A percentile compares a stretch with the other conserved stretches of the same genome.
Conservation (phyloP, 2,888 invertebrate species). For the Phortica okadai region DNA sequence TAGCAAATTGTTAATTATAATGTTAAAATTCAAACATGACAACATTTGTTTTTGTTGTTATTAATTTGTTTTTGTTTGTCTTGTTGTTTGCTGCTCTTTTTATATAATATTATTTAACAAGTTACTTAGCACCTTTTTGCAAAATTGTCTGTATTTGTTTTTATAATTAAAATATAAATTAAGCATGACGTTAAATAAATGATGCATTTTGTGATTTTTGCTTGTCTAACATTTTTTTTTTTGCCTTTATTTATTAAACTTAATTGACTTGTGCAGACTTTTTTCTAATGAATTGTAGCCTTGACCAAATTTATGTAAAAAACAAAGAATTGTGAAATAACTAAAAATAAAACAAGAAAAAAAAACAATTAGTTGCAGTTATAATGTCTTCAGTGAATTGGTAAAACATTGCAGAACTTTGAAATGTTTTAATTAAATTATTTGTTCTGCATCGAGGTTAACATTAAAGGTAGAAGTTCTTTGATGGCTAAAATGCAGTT, state of each 20-base stretch:
- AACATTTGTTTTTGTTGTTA: not conserved
- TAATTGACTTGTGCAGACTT: slow-evolving; percentile 12
- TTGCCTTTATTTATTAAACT: not conserved
- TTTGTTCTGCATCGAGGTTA: too few species aligned
- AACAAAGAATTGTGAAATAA: too few species aligned
- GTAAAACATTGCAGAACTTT: too few species aligned
- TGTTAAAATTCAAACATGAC: not conserved
- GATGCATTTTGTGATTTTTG: slow-evolving; percentile 40
- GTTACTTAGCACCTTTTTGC: slow-evolving; percentile 26
- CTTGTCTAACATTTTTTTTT: slow-evolving; percentile 10
- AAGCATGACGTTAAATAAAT: slow-evolving; percentile 54
- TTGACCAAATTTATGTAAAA: slow-evolving; percentile 39
- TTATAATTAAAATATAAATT: slow-evolving; percentile 56
- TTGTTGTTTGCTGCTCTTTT: not conserved
- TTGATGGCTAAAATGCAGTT: too few species aligned
- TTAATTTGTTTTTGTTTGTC: not conserved
- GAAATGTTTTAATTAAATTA: too few species aligned
- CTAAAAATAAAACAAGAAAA: too few species aligned
- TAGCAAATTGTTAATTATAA: too few species aligned
- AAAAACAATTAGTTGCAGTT: too few species aligned
- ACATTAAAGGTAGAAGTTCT: too few species aligned
- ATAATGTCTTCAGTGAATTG: too few species aligned
- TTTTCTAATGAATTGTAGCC: slow-evolving; percentile 38
- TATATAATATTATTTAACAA: slow-evolving; percentile 22
- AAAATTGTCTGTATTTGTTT: slow-evolving; percentile 37